Conservation (phyloP, 2,888 invertebrate genomes). For the Cerastoderma edule region DNA sequence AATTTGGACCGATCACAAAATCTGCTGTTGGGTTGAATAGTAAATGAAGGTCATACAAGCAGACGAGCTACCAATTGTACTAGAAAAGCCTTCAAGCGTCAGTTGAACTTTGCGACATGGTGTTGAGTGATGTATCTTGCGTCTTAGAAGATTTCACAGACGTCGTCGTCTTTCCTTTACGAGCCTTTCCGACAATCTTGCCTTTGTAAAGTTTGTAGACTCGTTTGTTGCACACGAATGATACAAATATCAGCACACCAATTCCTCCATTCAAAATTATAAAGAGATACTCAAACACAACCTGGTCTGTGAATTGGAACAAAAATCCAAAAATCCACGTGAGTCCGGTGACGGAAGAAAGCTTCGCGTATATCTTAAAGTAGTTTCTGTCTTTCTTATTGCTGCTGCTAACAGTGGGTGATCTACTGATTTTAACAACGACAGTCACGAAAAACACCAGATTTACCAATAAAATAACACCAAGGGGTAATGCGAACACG, state of each 20-base stretch:
- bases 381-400: conserved; percentile 27
- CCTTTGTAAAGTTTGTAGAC: conserved; percentile 8
- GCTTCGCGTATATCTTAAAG: conserved; percentile 42
- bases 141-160: too few species aligned
- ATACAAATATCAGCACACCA: conserved; percentile 47
- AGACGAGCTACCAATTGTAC: too few species aligned
- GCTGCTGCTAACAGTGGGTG: conserved; percentile 8
- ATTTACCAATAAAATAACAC: conserved; percentile 27
- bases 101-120: too few species aligned
- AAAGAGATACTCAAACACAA: conserved; percentile 41
- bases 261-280: conserved; percentile 47
- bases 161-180: too few species aligned
- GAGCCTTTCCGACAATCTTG: too few species aligned
- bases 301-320: conserved; percentile 21
- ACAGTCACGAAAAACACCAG: conserved; percentile 28
- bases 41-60: too few species aligned
- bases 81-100: too few species aligned
- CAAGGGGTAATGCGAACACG: conserved; percentile 38
- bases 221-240: conserved; percentile 45
- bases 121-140: too few species aligned
- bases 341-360: conserved; percentile 47
- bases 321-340: conserved; percentile 53
- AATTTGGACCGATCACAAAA: too few species aligned
- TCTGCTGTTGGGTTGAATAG: too few species aligned
- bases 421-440: conserved; percentile 33